Base-by-base conservation (phyloP, 2,888 invertebrate genomes). In the Tetragonisca angustula region DNA sequence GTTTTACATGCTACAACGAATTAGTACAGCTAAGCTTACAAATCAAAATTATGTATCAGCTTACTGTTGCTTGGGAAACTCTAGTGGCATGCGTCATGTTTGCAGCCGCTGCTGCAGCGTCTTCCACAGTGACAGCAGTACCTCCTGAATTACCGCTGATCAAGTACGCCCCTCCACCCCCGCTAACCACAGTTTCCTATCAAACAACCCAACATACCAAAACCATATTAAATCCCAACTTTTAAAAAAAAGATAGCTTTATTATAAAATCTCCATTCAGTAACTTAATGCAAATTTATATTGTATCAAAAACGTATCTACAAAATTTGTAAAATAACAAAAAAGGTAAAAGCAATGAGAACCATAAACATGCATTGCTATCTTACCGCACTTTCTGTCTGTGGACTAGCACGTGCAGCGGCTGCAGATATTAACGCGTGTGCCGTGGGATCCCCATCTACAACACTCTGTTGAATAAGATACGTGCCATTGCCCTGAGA, bases 31-130 rank as follows among this genome's bases (percentile, higher is more conserved):
- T 90, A 92, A 92, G 92, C 92, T 91, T 93, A 92, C 91, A 93
- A 93, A 92, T 90, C 90, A 92, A 91, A 91, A 93, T 91, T 92
- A 67, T 92, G 91, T 89, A 92, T 92, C 91, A 90, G 95, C 97
- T 97, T 96, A 98, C 99, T 95, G 99, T 99, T 94, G 98, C 98
- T 94, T 98, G 97, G 94, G 97, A 98, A 93, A 97, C 97, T 94
- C 97, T 96, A 94, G 97, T 98, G 92, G 97, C 97, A 95, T 97
- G 97, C 91, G 97, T 96, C 93, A 97, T 95, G 91, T 95, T 95
- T 88, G 91, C 94, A 94, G 95, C 94, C 91, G 95, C 95, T 80
- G 95, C 95, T 91, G 96, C 95, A 90, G 96, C 95, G 87, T 96
- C 95, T 90, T 95, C 95, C 92, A 93, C 94, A 92, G 93, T 93